phyloP scores from a whole-genome alignment of 2,888 invertebrate species.

The Aromia moschata region DNA sequence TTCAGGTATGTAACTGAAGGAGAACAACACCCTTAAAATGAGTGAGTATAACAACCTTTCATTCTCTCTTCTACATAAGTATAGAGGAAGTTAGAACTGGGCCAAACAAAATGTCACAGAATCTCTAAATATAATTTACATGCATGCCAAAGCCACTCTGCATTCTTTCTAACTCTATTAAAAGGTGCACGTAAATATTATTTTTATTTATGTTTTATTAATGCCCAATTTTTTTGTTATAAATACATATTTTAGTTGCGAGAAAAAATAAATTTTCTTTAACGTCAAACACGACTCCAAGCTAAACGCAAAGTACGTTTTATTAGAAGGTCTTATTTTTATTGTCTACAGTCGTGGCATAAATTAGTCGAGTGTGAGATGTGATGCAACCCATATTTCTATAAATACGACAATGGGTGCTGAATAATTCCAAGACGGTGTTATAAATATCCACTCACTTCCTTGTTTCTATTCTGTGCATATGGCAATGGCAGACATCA shows the following conservation, averaged over 20 bases:
- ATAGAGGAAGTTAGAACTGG: slow-evolving; percentile 20
- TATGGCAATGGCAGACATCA: not conserved
- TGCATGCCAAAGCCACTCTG: slow-evolving; percentile 5
- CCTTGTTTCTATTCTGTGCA: not conserved
- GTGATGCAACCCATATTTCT: not conserved
- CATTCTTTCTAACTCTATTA: not conserved
- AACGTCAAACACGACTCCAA: too few relatives aligned
- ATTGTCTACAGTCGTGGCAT: not conserved
- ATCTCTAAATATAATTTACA: slow-evolving; percentile 18
- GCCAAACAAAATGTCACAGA: slow-evolving; percentile 14
- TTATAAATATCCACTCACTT: not conserved
- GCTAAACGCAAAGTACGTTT: too few relatives aligned
- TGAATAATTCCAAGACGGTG: not conserved
- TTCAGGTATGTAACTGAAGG: slow-evolving; percentile 32
- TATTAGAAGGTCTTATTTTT: too few relatives aligned
- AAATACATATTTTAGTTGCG: too few relatives aligned
- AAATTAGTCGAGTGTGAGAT: not conserved
- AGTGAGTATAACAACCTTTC: slow-evolving; percentile 29
- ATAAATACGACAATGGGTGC: not conserved
- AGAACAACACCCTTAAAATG: slow-evolving; percentile 18
- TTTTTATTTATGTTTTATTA: not conserved
- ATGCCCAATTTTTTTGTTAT: not conserved
- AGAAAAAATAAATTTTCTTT: too few relatives aligned
- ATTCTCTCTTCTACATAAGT: slow-evolving; percentile 21
- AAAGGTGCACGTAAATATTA: not conserved